Evolutionary conservation across 2,888 invertebrate genomes (phyloP), one percentile per base, ranked within the genome.

Genomic region (Scelioninae gen. 1): DNA sequence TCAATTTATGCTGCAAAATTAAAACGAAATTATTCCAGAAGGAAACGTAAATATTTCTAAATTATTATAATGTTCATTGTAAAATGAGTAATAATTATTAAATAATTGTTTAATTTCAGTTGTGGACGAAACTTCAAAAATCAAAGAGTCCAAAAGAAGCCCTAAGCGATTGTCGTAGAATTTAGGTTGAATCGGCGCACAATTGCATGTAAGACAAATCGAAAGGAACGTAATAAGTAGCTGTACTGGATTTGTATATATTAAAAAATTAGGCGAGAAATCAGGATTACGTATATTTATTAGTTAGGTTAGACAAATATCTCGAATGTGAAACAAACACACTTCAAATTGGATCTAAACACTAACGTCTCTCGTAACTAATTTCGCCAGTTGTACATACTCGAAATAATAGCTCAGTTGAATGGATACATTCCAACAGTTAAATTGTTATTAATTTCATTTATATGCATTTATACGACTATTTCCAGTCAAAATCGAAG

Each of bases 191-290:
- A 49, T 63, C 34, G 63, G 38, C 69, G 77, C 77, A 77, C 77
- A 77, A 76, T 47, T 69, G 77, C 51, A 77, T 69, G 77, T 15
- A 34, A 78, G 63, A 63, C 62, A 63, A 78, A 23, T 68, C 49
- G 68, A 60, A 62, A 75, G 34, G 66, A 60, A 66, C 53, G 66
- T 66, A 65, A 79, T 72, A 66, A 55, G 68, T 74, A 80, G 74
- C 68, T 62, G 74, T 56, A 74, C 47, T 62, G 68, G 72, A 74
- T 53, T 80, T 80, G 80, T 80, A 80, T 80, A 80, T 80, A 80
- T 53, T 45, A 69, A 69, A 9, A 65, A 62, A 51, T 34, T 68
- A 78, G 62, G 29, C n/a, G 10, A 15, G 63, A 10, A 58, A 51
- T 9, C 74, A 68, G 68, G 66, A 74, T 66, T 55, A 49, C 38